Percentiles rank a stretch among this genome's conserved stretches.
These are phyloP conservation scores for Spodoptera litura DNA, from an alignment of 1,140 invertebrate genomes.

Conservation along the genomic window DNA sequence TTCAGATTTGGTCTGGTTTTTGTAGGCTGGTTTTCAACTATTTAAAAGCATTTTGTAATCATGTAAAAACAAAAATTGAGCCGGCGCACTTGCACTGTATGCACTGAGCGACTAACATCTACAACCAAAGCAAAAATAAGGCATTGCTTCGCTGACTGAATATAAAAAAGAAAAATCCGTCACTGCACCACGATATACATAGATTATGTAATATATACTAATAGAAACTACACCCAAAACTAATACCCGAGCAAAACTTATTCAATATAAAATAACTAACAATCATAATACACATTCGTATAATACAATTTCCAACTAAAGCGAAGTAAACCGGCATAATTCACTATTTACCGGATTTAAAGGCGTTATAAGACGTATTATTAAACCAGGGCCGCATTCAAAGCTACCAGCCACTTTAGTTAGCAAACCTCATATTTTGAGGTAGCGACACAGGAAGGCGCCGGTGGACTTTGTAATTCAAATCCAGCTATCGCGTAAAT, in stretches of 20 bases:
- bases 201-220: too few species aligned
- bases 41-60: too few species aligned
- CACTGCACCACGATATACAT: too few species aligned
- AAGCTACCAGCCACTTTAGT: slow-evolving; percentile 22
- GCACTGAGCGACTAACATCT: too few species aligned
- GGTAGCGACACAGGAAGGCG: slow-evolving; percentile 30
- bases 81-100: too few species aligned
- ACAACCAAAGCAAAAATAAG: too few species aligned
- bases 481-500: slow-evolving; percentile 31
- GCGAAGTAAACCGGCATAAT: slow-evolving; percentile 41
- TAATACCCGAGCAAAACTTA: neutral
- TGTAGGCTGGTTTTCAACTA: too few species aligned
- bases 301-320: slow-evolving; percentile 25
- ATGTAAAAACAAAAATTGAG: too few species aligned
- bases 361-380: slow-evolving; percentile 28
- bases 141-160: too few species aligned
- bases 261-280: slow-evolving; percentile 1
- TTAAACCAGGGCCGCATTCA: slow-evolving; percentile 30
- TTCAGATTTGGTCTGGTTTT: too few species aligned
- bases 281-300: neutral
- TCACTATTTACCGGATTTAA: slow-evolving; percentile 35
- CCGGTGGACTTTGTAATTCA: slow-evolving; percentile 39
- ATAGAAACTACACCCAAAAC: too few species aligned
- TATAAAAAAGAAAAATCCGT: too few species aligned
- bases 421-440: slow-evolving; percentile 43